Evolutionary conservation across 2,113 vertebrate species (phyloP).

Genomic region (Oriolus oriolus): DNA sequence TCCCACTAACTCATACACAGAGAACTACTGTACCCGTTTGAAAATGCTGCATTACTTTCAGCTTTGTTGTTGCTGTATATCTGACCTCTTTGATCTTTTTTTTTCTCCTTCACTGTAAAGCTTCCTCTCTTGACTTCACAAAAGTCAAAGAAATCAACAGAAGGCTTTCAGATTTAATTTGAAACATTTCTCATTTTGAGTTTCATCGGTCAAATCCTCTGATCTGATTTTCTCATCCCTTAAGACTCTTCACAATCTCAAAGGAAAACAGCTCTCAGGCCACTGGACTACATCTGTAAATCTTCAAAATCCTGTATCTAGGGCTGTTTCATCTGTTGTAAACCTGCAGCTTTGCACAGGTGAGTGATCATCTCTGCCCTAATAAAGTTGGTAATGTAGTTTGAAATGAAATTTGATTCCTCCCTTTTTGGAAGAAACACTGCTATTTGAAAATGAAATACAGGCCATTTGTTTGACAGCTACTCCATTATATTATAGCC

Average conservation of each 20-base stretch:
- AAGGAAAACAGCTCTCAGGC: conserved; percentile 25
- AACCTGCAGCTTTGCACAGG: conserved; percentile 32
- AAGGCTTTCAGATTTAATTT: conserved; percentile 37
- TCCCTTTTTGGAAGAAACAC: conserved; percentile 30
- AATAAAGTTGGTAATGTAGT: conserved; percentile 54
- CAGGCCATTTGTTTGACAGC: conserved; percentile 11
- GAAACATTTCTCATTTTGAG: conserved; percentile 31
- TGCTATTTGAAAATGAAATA: conserved; percentile 55
- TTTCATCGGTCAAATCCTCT: conserved; percentile 44
- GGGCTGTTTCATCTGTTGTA: conserved; percentile 41
- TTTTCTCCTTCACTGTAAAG: neutral
- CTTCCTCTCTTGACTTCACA: conserved; percentile 9
- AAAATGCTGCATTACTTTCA: neutral
- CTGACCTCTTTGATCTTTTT: neutral
- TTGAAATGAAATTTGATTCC: conserved; percentile 60
- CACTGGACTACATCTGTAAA: conserved; percentile 39
- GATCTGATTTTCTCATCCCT: conserved; percentile 52
- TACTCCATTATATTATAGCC: conserved; percentile 10
- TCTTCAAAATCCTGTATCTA: conserved; percentile 40
- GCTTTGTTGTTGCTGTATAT: neutral
- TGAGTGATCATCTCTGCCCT: conserved; percentile 45
- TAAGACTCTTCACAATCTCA: conserved; percentile 47
- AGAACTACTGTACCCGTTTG: neutral
- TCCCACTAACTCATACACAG: neutral
- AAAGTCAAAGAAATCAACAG: conserved; percentile 17